Evolutionary conservation across 2,797 vertebrate species (phyloP).

Genomic region (Platyrinchus mystaceus): DNA sequence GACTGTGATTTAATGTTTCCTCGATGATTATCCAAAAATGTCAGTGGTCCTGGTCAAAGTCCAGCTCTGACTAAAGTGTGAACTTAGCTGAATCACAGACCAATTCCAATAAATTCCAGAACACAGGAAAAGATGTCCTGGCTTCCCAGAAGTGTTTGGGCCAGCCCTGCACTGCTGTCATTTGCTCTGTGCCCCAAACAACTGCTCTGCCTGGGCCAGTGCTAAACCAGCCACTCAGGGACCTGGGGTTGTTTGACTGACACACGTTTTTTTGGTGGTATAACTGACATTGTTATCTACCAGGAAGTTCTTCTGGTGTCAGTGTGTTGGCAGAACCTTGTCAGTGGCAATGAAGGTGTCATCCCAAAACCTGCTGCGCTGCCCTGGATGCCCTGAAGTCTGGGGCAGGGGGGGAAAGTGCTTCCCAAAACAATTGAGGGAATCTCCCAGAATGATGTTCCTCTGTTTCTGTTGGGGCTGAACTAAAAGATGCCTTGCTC

Average conservation of each 20-base stretch:
- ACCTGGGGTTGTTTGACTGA: not conserved
- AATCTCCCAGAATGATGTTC: not conserved
- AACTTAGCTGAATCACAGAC: not conserved
- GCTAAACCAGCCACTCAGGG: not conserved
- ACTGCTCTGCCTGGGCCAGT: not conserved
- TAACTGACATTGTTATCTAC: not conserved
- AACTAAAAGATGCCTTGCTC: not conserved
- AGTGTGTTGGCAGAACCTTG: not conserved
- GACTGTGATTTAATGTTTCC: not conserved
- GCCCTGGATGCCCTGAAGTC: not conserved
- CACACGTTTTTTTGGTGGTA: accelerated
- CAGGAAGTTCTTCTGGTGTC: not conserved
- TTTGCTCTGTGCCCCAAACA: not conserved
- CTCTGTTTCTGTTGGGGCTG: not conserved
- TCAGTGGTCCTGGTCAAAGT: not conserved
- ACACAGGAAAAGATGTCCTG: not conserved
- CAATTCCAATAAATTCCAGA: not conserved
- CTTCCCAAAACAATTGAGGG: not conserved
- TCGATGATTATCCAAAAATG: not conserved
- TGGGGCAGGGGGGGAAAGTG: not conserved
- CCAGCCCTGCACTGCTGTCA: too few species aligned
- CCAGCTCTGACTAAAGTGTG: not conserved
- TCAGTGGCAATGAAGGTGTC: not conserved
- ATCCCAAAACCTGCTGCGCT: not conserved
- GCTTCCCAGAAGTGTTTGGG: not conserved